phyloP scores from a whole-genome alignment of 1,140 invertebrate species.

The Pomacea maculata region DNA sequence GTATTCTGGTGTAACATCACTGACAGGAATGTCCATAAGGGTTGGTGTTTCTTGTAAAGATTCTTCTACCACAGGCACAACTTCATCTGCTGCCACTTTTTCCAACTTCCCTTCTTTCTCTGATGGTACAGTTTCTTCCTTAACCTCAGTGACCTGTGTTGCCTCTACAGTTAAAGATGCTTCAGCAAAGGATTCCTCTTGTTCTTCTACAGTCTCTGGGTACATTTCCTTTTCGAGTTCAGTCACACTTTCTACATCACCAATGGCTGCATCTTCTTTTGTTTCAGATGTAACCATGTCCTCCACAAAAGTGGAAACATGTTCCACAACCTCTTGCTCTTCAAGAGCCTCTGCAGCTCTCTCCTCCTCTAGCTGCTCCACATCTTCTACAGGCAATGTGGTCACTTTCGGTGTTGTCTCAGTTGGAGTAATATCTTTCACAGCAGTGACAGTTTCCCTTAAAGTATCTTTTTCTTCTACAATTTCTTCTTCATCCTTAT shows the following conservation, averaged over 20 bases:
- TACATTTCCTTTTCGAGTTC: slow-evolving; percentile 8
- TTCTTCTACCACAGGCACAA: slow-evolving; percentile 1
- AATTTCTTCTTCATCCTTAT: slow-evolving; percentile 2
- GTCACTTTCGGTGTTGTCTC: neutral
- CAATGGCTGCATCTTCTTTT: slow-evolving; percentile 2
- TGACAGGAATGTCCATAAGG: neutral
- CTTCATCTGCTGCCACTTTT: neutral
- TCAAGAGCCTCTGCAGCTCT: slow-evolving; percentile 21
- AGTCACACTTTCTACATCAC: neutral
- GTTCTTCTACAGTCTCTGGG: slow-evolving; percentile 2
- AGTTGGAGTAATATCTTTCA: neutral
- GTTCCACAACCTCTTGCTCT: slow-evolving; percentile 29
- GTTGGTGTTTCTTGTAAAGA: neutral
- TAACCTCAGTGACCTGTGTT: slow-evolving; percentile 23
- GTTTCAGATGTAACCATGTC: slow-evolving; percentile 6
- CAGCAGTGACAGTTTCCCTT: neutral
- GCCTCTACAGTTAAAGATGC: slow-evolving; percentile 16
- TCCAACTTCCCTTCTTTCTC: neutral
- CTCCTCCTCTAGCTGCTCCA: slow-evolving; percentile 21
- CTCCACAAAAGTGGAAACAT: slow-evolving; percentile 6
- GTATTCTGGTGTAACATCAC: neutral
- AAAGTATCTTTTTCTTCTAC: too few relatives aligned
- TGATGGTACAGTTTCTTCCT: neutral
- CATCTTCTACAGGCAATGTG: neutral
- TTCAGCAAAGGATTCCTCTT: slow-evolving; percentile 23